Percentiles rank a stretch among this genome's conserved stretches.
Conservation (phyloP, 2,113 vertebrate species). For the Calypte anna region DNA sequence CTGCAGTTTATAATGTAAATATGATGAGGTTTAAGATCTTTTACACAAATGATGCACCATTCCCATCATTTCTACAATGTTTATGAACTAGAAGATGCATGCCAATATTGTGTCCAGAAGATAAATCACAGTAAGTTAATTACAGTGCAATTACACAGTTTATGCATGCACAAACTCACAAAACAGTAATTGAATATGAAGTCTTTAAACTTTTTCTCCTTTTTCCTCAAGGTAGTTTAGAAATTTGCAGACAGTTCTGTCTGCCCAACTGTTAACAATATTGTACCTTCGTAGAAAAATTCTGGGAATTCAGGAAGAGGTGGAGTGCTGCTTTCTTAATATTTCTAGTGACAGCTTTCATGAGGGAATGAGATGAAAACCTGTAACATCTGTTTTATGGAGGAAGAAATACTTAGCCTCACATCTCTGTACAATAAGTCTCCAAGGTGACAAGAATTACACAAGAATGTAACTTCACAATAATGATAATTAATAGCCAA, state of each 20-base stretch:
- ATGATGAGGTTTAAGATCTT: background rate
- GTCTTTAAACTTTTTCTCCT: background rate
- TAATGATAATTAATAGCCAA: conserved; percentile 56
- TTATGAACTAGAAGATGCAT: background rate
- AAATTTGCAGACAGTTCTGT: background rate
- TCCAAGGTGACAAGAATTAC: conserved; percentile 26
- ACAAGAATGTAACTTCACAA: conserved; percentile 41
- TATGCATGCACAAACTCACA: background rate
- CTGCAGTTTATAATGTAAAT: background rate
- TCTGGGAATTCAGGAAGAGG: conserved; percentile 37
- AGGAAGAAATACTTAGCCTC: conserved; percentile 34
- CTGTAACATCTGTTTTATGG: background rate
- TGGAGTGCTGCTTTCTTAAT: conserved; percentile 31
- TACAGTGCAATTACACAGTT: background rate
- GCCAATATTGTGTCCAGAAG: background rate
- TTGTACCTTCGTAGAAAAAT: background rate
- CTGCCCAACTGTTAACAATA: background rate
- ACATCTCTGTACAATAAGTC: conserved; percentile 16
- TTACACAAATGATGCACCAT: background rate
- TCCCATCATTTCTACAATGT: background rate
- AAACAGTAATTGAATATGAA: background rate
- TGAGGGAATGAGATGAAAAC: background rate
- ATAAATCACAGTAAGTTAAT: background rate
- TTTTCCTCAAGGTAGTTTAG: background rate
- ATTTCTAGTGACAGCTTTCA: background rate